Evolutionary conservation across 2,888 invertebrate genomes (phyloP).

Genomic region (Teleogryllus oceanicus): DNA sequence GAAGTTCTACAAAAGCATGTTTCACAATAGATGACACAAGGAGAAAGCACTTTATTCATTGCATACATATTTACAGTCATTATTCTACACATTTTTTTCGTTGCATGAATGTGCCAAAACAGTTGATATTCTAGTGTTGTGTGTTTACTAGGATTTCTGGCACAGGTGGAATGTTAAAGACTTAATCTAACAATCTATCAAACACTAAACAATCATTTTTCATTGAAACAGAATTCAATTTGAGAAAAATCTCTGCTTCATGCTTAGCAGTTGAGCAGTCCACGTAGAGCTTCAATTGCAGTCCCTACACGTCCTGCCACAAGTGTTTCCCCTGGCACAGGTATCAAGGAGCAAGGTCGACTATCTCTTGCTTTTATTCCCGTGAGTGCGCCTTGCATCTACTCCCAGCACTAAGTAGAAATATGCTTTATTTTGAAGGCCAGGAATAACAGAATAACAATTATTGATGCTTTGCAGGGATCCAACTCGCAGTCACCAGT

Average conservation of each 20-base stretch:
- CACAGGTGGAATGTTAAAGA: too few species aligned
- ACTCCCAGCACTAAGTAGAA: not conserved
- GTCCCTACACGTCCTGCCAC: not conserved
- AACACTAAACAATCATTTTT: too few species aligned
- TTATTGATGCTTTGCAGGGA: not conserved
- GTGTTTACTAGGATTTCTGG: too few species aligned
- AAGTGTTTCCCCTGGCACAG: not conserved
- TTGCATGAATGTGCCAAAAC: too few species aligned
- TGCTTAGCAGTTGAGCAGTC: not conserved
- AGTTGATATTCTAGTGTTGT: too few species aligned
- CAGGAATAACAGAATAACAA: not conserved
- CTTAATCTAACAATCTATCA: too few species aligned
- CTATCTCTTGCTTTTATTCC: not conserved
- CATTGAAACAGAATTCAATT: too few species aligned
- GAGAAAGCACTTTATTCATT: too few species aligned
- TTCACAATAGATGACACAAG: too few species aligned
- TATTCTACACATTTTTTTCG: too few species aligned
- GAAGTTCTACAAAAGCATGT: too few species aligned
- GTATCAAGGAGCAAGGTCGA: not conserved
- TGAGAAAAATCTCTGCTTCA: not conserved
- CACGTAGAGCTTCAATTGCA: not conserved
- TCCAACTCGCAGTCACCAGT: not conserved
- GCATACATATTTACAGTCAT: too few species aligned
- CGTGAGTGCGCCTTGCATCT: not conserved
- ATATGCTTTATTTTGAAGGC: not conserved